These are phyloP conservation scores for Ophioninae sp. DNA, from an alignment of 2,888 invertebrate species.

Conservation along the genomic window DNA sequence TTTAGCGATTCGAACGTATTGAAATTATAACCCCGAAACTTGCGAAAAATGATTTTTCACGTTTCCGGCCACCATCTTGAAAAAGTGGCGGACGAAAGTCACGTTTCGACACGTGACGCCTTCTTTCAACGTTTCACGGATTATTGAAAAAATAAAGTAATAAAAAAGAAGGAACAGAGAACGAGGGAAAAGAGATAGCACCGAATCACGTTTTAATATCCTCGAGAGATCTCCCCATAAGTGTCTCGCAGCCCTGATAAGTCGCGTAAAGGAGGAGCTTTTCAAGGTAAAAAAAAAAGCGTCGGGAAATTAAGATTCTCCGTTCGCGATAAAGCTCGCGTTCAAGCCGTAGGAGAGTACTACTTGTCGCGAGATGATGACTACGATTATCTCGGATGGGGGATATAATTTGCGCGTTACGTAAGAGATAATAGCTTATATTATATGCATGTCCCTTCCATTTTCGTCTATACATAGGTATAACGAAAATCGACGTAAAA, in stretches of 20 bases:
- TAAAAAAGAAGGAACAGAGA: neutral
- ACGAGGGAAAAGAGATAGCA: neutral
- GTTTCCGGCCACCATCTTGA: too few species aligned
- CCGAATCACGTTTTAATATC: slow-evolving; percentile 47
- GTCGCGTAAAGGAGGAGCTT: slow-evolving; percentile 19
- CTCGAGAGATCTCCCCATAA: slow-evolving; percentile 22
- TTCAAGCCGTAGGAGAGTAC: slow-evolving; percentile 33
- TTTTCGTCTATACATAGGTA: neutral
- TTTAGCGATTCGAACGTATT: too few species aligned
- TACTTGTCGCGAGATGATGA: slow-evolving; percentile 51
- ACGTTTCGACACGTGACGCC: too few species aligned
- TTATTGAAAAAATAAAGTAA: neutral
- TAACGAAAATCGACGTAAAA: too few species aligned
- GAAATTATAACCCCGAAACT: too few species aligned
- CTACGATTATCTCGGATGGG: slow-evolving; percentile 52
- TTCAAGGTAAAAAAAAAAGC: neutral
- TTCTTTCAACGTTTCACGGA: too few species aligned
- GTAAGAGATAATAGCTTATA: slow-evolving; percentile 28
- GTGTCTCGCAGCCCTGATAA: slow-evolving; percentile 18
- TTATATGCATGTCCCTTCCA: neutral
- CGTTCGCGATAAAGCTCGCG: slow-evolving; percentile 31
- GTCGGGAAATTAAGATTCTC: slow-evolving; percentile 29
- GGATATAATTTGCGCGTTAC: slow-evolving; percentile 61
- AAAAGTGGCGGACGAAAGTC: too few species aligned
- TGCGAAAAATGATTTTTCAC: too few species aligned